Conservation (phyloP, 2,797 vertebrate species). For the Phaenicophaeus curvirostris region DNA sequence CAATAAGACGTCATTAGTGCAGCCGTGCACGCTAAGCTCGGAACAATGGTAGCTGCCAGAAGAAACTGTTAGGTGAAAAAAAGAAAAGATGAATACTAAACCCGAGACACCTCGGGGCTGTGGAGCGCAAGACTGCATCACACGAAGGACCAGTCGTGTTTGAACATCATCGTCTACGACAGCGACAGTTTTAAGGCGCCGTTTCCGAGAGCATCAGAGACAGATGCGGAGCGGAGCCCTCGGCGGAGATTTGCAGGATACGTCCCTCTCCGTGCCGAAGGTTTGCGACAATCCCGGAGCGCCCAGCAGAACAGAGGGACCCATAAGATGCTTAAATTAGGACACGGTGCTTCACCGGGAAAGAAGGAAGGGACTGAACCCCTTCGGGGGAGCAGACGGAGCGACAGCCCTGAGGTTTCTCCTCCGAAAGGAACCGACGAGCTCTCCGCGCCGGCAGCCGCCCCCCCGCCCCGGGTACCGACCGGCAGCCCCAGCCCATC, state of each 20-base stretch:
- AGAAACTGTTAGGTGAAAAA: not conserved
- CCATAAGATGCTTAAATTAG: not conserved
- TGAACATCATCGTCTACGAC: not conserved
- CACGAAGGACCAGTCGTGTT: not conserved
- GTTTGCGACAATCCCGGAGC: not conserved
- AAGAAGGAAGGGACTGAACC: not conserved
- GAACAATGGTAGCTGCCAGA: not conserved
- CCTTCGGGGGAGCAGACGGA: not conserved
- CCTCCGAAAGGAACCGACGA: not conserved
- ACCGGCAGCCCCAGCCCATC: not conserved
- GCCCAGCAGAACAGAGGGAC: not conserved
- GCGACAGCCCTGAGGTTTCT: not conserved
- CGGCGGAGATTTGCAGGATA: not conserved
- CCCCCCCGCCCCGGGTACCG: no score
- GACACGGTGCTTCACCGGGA: not conserved
- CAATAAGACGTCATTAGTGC: not conserved
- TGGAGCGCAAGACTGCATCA: not conserved
- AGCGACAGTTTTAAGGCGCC: not conserved
- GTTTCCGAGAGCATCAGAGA: fast-evolving
- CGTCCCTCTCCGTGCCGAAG: not conserved
- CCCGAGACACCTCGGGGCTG: fast-evolving
- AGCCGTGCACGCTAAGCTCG: not conserved
- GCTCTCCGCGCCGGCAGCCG: no score
- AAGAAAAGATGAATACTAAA: not conserved
- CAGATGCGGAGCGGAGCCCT: not conserved